Percentiles rank a stretch among this genome's conserved stretches.
Conservation (phyloP, 2,797 vertebrate species). For the Allobates femoralis region DNA sequence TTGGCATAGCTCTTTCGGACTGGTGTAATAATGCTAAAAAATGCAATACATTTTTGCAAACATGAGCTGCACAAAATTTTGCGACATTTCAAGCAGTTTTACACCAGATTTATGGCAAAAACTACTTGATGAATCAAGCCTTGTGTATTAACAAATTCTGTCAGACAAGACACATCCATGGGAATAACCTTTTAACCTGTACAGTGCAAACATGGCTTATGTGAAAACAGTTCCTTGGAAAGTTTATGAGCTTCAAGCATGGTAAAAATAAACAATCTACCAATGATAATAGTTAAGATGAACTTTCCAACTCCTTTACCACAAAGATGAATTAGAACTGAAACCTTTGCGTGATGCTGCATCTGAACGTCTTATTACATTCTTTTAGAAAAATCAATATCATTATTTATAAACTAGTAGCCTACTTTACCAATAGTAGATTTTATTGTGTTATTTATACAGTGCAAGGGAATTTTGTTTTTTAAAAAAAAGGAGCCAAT, state of each 20-base stretch:
- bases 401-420: not conserved
- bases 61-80: no score
- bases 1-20: no score
- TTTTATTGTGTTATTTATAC: not conserved
- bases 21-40: no score
- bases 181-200: not conserved
- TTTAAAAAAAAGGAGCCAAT: not conserved
- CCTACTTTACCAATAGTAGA: not conserved
- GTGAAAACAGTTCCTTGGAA: not conserved
- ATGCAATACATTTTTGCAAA: no score
- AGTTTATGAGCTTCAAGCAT: not conserved
- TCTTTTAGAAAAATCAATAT: not conserved
- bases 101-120: no score
- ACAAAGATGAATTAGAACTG: not conserved
- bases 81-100: no score
- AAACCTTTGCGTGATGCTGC: not conserved
- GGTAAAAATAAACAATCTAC: not conserved
- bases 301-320: not conserved
- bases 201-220: not conserved
- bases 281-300: conserved; percentile 9
- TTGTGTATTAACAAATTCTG: no score
- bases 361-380: not conserved
- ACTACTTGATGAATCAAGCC: no score
- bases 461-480: not conserved
- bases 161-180: no score